Percentiles rank a stretch among this genome's conserved stretches.
Evolutionary conservation across 2,797 vertebrate genomes (phyloP).

Genomic region (Gobionotothen gibberifrons): DNA sequence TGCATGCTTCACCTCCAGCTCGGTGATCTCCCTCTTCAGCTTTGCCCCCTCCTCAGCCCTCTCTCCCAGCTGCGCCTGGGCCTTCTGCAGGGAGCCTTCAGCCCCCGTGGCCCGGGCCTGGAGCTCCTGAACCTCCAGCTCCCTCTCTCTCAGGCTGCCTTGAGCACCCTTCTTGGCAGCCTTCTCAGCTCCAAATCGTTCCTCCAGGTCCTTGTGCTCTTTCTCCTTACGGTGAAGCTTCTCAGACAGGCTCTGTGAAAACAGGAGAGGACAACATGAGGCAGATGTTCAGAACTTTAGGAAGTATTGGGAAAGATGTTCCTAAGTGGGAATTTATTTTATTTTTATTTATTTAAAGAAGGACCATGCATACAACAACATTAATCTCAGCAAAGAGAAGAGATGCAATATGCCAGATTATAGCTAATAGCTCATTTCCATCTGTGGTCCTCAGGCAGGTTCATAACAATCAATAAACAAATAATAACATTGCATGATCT

Average conservation of each 20-base stretch:
- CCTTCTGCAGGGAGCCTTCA: constrained; percentile 87
- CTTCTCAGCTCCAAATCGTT: constrained; percentile 85
- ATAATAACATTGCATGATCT: too few species aligned
- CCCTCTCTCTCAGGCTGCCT: constrained; percentile 88
- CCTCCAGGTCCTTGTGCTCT: constrained; percentile 88
- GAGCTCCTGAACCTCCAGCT: constrained; percentile 92
- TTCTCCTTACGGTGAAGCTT: constrained; percentile 89
- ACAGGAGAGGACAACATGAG: constrained; percentile 5
- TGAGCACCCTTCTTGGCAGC: constrained; percentile 87
- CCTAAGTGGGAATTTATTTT: too few species aligned
- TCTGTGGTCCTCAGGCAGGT: too few species aligned
- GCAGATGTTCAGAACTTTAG: not conserved
- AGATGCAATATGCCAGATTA: too few species aligned
- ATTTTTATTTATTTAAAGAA: too few species aligned
- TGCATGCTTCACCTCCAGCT: constrained; percentile 90
- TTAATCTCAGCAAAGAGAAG: too few species aligned
- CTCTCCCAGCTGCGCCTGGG: constrained; percentile 87
- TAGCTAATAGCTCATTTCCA: too few species aligned
- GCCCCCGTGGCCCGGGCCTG: constrained; percentile 85
- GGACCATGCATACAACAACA: too few species aligned
- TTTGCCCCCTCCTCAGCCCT: constrained; percentile 85
- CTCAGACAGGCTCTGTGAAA: constrained; percentile 86
- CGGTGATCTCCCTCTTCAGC: constrained; percentile 89
- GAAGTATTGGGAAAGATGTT: not conserved
- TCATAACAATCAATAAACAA: too few species aligned